Evolutionary conservation across 37 sponge, comb jelly and placozoan species (phyloP).

Genomic region (Amphimedon queenslandica): DNA sequence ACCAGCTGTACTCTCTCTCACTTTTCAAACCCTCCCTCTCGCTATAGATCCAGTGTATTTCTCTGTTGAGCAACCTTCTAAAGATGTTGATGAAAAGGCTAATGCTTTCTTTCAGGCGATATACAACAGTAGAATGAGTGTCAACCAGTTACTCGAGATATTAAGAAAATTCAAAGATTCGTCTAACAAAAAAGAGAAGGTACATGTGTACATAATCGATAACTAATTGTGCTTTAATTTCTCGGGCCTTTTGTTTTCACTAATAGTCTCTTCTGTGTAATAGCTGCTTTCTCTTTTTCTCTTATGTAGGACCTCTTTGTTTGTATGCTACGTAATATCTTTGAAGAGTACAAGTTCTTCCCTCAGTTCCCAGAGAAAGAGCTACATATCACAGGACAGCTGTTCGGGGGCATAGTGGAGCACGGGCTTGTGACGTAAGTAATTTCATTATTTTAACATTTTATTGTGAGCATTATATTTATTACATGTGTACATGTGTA

Average conservation of each 20-base stretch:
- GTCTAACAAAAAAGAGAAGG: slow-evolving; percentile 75
- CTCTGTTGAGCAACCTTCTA: slow-evolving; percentile 49
- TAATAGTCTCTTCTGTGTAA: background rate
- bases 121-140: slow-evolving; percentile 79
- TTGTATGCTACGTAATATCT: slow-evolving; percentile 94
- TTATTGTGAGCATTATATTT: no score
- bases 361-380: slow-evolving; percentile 97
- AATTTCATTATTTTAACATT: background rate
- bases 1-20: no score
- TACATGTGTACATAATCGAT: slow-evolving; percentile 2
- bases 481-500: background rate
- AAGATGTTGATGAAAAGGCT: slow-evolving; percentile 93
- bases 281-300: background rate
- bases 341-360: slow-evolving; percentile 99
- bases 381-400: slow-evolving; percentile 92
- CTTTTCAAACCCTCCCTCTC: no score
- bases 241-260: background rate
- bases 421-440: slow-evolving; percentile 86
- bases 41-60: slow-evolving; percentile 5
- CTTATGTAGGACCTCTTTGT: slow-evolving; percentile 76
- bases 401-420: slow-evolving; percentile 98
- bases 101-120: slow-evolving; percentile 90
- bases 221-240: background rate
- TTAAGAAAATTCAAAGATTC: slow-evolving; percentile 88
- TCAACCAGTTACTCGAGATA: slow-evolving; percentile 77